phyloP scores from a whole-genome alignment of 2,113 vertebrate genomes.

The Motacilla tschutschensis region DNA sequence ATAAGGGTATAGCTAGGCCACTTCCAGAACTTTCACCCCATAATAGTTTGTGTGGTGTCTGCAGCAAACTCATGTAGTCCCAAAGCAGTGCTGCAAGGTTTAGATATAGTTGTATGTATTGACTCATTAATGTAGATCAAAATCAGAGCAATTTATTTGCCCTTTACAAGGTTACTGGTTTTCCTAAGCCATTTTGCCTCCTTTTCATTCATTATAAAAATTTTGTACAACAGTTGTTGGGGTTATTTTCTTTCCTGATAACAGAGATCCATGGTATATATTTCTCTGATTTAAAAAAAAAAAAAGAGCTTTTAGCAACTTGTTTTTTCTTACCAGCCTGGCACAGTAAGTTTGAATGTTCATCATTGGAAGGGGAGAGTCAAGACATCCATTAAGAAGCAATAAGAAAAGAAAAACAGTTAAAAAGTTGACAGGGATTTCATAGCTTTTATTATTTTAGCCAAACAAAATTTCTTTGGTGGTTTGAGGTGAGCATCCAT shows the following conservation, averaged over 20 bases:
- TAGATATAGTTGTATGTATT: neutral
- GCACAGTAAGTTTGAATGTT: neutral
- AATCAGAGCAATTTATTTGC: neutral
- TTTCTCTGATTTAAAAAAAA: neutral
- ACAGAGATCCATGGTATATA: neutral
- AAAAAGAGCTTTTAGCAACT: neutral
- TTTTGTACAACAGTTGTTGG: neutral
- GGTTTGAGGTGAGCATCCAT: neutral
- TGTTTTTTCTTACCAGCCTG: neutral
- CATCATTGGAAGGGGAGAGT: neutral
- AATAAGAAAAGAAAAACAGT: neutral
- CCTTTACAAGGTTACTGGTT: neutral
- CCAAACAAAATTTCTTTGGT: constrained; percentile 3
- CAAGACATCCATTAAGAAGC: neutral
- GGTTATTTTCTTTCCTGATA: neutral
- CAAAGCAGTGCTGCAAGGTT: neutral
- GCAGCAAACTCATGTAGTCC: neutral
- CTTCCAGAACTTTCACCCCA: neutral
- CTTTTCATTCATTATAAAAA: constrained; percentile 6
- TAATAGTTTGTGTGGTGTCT: neutral
- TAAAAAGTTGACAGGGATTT: constrained; percentile 21
- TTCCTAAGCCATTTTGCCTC: neutral
- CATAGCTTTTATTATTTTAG: neutral
- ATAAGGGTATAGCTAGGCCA: neutral
- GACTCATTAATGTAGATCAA: neutral